These are phyloP conservation scores for Archivesica marissinica DNA, from an alignment of 1,140 invertebrate genomes.

Conservation along the genomic window DNA sequence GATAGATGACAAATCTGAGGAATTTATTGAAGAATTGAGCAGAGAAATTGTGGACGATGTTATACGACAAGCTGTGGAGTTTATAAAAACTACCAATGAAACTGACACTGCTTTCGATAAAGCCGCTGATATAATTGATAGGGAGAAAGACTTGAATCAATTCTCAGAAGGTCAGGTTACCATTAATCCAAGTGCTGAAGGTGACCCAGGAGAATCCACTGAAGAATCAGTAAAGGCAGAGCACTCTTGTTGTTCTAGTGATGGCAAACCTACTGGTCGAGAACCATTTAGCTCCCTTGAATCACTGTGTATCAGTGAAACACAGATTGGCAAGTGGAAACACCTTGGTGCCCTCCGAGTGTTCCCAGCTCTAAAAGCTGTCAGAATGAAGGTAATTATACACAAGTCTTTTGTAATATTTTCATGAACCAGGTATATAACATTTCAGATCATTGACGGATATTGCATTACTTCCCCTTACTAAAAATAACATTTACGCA, in stretches of 20 bases:
- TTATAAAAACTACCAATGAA: neutral
- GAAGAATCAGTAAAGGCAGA: neutral
- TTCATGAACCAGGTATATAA: too few species aligned
- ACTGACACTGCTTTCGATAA: neutral
- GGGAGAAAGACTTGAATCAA: neutral
- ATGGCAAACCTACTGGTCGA: neutral
- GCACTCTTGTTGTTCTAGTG: slow-evolving; percentile 2
- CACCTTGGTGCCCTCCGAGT: slow-evolving; percentile 66
- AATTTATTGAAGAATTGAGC: neutral
- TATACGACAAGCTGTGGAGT: neutral
- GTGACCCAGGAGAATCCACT: neutral
- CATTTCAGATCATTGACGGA: too few species aligned
- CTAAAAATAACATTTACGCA: too few species aligned
- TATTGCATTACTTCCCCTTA: too few species aligned
- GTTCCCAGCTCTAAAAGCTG: slow-evolving; percentile 69
- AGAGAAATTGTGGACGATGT: neutral
- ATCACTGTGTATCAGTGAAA: slow-evolving; percentile 73
- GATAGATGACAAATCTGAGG: neutral
- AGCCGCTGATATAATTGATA: neutral
- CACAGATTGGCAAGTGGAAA: slow-evolving; percentile 64
- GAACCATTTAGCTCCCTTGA: slow-evolving; percentile 64
- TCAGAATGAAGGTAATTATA: slow-evolving; percentile 75
- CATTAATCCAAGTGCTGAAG: neutral
- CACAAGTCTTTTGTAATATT: too few species aligned
- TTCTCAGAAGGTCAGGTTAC: neutral